A percentile compares a stretch with the other conserved stretches of the same genome.
Conservation (phyloP, 2,797 vertebrate genomes). For the Oreortyx pictus region DNA sequence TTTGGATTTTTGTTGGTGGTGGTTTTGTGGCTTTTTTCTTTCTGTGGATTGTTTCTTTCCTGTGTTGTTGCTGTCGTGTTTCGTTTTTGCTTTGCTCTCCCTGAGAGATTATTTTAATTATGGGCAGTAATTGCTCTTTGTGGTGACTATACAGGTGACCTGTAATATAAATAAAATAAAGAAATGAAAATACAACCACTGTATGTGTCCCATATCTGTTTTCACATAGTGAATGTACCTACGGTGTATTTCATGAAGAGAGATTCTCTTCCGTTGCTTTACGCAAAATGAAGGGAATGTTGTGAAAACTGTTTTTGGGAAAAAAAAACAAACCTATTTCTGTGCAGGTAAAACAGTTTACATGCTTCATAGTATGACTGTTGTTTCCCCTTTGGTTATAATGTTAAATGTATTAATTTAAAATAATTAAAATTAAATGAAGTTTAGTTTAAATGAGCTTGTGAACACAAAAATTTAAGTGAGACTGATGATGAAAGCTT, state of each 20-base stretch:
- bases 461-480: not conserved
- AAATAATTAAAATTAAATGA: not conserved
- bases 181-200: not conserved
- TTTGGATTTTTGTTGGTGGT: not conserved
- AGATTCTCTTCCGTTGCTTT: not conserved
- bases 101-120: not conserved
- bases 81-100: not conserved
- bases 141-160: not conserved
- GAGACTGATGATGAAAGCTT: not conserved
- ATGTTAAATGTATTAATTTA: not conserved
- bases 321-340: not conserved
- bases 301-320: not conserved
- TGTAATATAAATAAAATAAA: not conserved
- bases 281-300: not conserved
- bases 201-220: not conserved
- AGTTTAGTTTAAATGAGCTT: not conserved
- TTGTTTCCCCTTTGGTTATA: accelerated
- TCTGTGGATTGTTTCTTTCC: not conserved
- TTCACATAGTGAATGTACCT: accelerated
- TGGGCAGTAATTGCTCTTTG: not conserved
- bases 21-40: not conserved
- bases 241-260: not conserved
- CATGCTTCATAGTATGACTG: not conserved
- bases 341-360: not conserved
- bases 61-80: not conserved